Conservation (phyloP, 2,113 vertebrate species). For the Rhinolophus sinicus region DNA sequence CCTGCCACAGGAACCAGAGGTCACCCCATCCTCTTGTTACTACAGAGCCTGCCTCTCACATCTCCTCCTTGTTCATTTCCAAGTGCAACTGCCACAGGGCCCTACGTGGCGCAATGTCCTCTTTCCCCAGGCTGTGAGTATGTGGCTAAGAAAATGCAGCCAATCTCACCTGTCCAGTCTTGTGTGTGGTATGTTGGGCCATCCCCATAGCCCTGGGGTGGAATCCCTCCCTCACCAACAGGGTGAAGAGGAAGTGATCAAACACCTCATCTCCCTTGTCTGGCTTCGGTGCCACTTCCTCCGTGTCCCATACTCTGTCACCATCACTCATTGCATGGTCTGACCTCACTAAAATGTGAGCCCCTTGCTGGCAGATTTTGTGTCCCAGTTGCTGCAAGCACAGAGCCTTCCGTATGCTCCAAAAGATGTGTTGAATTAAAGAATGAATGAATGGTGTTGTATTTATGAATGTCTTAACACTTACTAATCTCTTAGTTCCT, state of each 20-base stretch:
- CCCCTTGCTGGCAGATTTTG: background rate
- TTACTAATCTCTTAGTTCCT: background rate
- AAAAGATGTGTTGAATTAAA: background rate
- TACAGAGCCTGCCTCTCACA: background rate
- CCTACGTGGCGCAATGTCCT: accelerated
- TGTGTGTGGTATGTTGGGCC: background rate
- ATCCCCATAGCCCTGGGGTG: background rate
- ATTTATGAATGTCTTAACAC: background rate
- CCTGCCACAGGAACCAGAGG: background rate
- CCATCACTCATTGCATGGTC: background rate
- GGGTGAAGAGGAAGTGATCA: background rate
- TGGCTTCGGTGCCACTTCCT: background rate
- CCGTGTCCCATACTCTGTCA: background rate
- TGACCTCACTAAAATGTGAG: background rate
- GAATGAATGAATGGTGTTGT: background rate
- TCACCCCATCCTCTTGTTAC: too few species aligned
- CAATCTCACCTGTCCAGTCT: background rate
- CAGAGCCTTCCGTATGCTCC: background rate
- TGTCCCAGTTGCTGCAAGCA: too few species aligned
- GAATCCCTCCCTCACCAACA: background rate
- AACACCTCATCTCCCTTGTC: background rate
- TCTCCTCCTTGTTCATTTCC: accelerated
- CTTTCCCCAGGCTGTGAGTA: background rate
- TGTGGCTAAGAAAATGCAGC: background rate
- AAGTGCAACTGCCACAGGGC: too few species aligned